These are phyloP conservation scores for Cuculus canorus DNA, from an alignment of 2,797 vertebrate genomes.

Conservation along the genomic window DNA sequence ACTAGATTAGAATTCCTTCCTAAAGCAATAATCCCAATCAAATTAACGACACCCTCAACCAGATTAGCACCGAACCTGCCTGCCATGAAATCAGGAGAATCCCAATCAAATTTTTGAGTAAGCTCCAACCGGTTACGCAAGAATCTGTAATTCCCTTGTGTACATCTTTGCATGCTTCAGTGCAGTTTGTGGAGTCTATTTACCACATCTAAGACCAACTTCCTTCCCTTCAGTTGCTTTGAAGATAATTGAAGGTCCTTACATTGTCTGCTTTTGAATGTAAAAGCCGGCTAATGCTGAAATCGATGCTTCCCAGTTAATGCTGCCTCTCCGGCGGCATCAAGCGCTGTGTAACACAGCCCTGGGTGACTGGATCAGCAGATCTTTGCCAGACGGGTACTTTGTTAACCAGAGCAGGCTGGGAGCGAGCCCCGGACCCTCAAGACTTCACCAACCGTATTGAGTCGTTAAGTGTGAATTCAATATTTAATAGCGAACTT, in stretches of 20 bases:
- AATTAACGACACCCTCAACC: neutral
- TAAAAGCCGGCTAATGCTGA: slow-evolving; percentile 76
- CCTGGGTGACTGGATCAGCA: slow-evolving; percentile 34
- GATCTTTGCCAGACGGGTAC: slow-evolving; percentile 34
- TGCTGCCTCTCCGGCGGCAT: slow-evolving; percentile 37
- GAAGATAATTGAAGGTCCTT: slow-evolving; percentile 82
- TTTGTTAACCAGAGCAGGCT: slow-evolving; percentile 65
- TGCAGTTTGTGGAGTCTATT: slow-evolving; percentile 76
- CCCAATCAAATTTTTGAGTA: slow-evolving; percentile 44
- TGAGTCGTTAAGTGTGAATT: slow-evolving; percentile 51
- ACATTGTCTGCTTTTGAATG: slow-evolving; percentile 78
- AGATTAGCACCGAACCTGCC: neutral
- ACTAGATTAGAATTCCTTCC: neutral
- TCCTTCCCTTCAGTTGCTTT: slow-evolving; percentile 80
- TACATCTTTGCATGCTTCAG: slow-evolving; percentile 69
- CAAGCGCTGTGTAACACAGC: slow-evolving; percentile 5
- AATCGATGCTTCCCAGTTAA: slow-evolving; percentile 77
- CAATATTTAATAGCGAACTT: slow-evolving; percentile 65
- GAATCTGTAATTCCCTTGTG: slow-evolving; percentile 20
- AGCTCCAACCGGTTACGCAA: neutral
- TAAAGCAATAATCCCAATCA: neutral
- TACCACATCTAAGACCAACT: slow-evolving; percentile 83
- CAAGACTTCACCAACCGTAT: slow-evolving; percentile 14
- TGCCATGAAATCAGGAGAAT: neutral
- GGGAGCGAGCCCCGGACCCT: slow-evolving; percentile 24